Base-by-base conservation (phyloP, 2,113 vertebrate genomes). In the Charina bottae region DNA sequence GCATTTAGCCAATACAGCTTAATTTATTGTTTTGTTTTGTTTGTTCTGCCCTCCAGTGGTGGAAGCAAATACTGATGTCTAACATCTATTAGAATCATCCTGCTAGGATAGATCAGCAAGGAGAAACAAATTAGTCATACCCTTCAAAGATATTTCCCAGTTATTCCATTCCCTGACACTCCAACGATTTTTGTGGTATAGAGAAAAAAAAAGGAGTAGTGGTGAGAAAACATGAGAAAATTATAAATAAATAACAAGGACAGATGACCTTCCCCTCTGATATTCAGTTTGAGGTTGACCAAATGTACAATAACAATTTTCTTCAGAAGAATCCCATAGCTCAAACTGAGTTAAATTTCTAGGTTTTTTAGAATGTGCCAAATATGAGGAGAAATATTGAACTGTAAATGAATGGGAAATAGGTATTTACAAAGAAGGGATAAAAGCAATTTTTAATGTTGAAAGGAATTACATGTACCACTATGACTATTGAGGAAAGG, bases 11-110 rank as follows among this genome's bases (percentile, higher is more conserved):
- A 78, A 42, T 78, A 42, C 1, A 78, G 17, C 17, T 78, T 21
- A 33, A 33, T 78, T 78, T 19, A 21, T 91, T 17, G 42, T 58
- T 37, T 90, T 86, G 24, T 9, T 87, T 42, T 2, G 60, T 85
- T 42, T 55, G 11, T 89, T 54, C 87, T 89, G 87, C 87, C 87
- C 91, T 62, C 72, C 89, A 4, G 46, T 85, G 91, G 58, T 55
- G 10, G n/a, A 89, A 89, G 1, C 13, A 62, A 62, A 60, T 19
- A 60, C 17, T 78, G 33, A 19, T 87, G 26, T n/a, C 42, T 37
- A 23, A 12, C 6, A 26, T 17, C 26, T 7, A 17, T 28, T 83
- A 83, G 55, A 49, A 37, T 78, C 1, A 11, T 90, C 28, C n/a
- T 33, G 26, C 78, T n/a, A 42, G 42, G 42, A 42, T 28, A 1